Percentiles rank a stretch among this genome's conserved stretches.
phyloP scores from a whole-genome alignment of 2,888 invertebrate species.

The Trichogramma evanescens region DNA sequence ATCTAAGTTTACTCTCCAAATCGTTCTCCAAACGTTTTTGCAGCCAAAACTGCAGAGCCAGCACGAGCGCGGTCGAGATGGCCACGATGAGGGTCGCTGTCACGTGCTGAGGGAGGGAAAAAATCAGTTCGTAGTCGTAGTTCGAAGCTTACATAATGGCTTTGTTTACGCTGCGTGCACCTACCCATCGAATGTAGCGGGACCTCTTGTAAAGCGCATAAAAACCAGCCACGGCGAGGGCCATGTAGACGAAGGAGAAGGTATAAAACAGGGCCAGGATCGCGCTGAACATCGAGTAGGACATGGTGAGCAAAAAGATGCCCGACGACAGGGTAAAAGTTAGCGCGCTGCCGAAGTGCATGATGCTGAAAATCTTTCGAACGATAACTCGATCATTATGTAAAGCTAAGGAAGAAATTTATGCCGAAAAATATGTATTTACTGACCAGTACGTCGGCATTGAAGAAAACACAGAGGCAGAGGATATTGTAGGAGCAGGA shows the following conservation, averaged over 20 bases:
- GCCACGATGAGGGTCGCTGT: background rate
- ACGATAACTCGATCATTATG: background rate
- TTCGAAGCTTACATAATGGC: no score
- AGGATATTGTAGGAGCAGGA: constrained; percentile 11
- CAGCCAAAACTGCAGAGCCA: constrained; percentile 6
- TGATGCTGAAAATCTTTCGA: constrained; percentile 12
- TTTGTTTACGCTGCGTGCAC: background rate
- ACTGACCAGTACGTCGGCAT: constrained; percentile 9
- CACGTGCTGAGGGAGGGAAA: constrained; percentile 6
- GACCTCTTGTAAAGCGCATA: constrained; percentile 9
- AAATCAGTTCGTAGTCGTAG: no score
- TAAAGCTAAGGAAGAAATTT: background rate
- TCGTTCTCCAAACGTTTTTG: constrained; percentile 2
- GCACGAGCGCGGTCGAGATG: background rate
- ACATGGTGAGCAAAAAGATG: constrained; percentile 6
- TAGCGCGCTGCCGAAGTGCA: constrained; percentile 15
- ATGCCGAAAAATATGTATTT: background rate
- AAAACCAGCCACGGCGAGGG: constrained; percentile 6
- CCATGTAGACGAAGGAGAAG: constrained; percentile 1
- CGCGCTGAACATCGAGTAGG: background rate
- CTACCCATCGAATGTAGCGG: constrained; percentile 6
- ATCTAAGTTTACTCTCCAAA: constrained; percentile 4
- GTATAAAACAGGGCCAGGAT: constrained; percentile 5
- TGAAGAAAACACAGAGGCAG: constrained; percentile 14
- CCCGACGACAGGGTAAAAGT: constrained; percentile 5